Evolutionary conservation across 2,888 invertebrate genomes (phyloP).

Genomic region (Endotricha flammealis): DNA sequence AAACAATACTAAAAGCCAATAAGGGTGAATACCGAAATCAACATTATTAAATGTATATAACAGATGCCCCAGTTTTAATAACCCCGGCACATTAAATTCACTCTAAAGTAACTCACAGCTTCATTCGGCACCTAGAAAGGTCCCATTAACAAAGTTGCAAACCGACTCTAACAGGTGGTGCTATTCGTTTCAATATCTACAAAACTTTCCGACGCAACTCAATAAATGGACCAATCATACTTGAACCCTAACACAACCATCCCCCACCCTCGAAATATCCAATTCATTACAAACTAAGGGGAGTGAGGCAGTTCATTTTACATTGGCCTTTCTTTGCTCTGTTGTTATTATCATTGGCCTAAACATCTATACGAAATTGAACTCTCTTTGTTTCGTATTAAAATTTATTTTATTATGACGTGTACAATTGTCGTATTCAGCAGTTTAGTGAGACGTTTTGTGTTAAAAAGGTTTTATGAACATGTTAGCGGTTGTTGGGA

Average conservation of each 20-base stretch:
- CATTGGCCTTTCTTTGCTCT: slow-evolving; percentile 56
- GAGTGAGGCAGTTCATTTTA: slow-evolving; percentile 36
- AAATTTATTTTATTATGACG: slow-evolving; percentile 31
- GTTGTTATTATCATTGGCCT: slow-evolving; percentile 66
- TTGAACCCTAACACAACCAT: slow-evolving; percentile 29
- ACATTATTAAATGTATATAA: no score
- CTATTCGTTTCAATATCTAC: slow-evolving; percentile 76
- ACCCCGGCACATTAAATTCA: slow-evolving; percentile 16
- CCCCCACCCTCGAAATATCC: slow-evolving; percentile 20
- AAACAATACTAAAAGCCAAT: no score
- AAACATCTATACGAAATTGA: slow-evolving; percentile 45
- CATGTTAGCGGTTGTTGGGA: slow-evolving; percentile 50
- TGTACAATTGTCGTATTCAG: slow-evolving; percentile 39
- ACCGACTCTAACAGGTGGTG: slow-evolving; percentile 68
- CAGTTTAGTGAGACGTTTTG: slow-evolving; percentile 59
- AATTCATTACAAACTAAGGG: slow-evolving; percentile 24
- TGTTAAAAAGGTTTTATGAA: slow-evolving; percentile 56
- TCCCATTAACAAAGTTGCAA: slow-evolving; percentile 69
- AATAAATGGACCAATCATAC: slow-evolving; percentile 60
- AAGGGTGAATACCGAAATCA: no score
- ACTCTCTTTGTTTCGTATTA: slow-evolving; percentile 36
- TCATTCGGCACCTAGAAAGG: slow-evolving; percentile 26
- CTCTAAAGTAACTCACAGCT: slow-evolving; percentile 17
- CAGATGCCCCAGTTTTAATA: slow-evolving; percentile 13
- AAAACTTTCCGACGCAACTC: slow-evolving; percentile 71